Evolutionary conservation across 2,888 invertebrate genomes (phyloP), one percentile per base, ranked within the genome.

Genomic region (Gastracanthus pulcherrimus): DNA sequence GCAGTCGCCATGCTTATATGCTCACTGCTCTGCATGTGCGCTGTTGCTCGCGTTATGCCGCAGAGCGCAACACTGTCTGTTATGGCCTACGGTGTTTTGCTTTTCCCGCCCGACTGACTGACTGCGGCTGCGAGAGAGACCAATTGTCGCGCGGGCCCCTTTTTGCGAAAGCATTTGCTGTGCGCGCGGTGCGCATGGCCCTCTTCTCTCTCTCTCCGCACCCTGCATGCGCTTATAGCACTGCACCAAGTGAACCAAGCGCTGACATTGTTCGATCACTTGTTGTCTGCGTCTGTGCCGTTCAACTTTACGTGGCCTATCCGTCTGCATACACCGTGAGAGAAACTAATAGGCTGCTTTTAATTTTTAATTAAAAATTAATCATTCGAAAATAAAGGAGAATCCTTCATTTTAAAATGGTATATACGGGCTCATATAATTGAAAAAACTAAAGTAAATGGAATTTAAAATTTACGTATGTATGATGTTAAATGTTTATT

Each of bases 211-310:
- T n/a, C n/a, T 26, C 3, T 60, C 6, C 3, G 13, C 60, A 31
- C 31, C 29, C 60, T 16, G 60, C 19, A n/a, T n/a, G n/a, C n/a
- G n/a, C n/a, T n/a, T n/a, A n/a, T n/a, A n/a, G n/a, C n/a, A n/a
- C n/a, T 23, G 55, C 13, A 31, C 16, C 81, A 79, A 75, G 55
- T 67, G 72, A 69, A 81, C 71, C 83, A 78, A 66, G 16, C 31
- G 60, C 5, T 13, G 60, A 2, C 60, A 60, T 60, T 31, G 60
- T 60, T 60, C 60, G 26, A 60, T 31, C 60, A 31, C 31, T 26
- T 48, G 19, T 19, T 48, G 48, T 48, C 19, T 48, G 19, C 7
- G 48, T 19, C 48, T 48, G 48, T n/a, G 0, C 13, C 7, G 16
- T 16, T 7, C 7, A 3, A n/a, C 9, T 19, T 6, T 9, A 1